Evolutionary conservation across 2,888 invertebrate species (phyloP).

Genomic region (Stegana nigrithorax): DNA sequence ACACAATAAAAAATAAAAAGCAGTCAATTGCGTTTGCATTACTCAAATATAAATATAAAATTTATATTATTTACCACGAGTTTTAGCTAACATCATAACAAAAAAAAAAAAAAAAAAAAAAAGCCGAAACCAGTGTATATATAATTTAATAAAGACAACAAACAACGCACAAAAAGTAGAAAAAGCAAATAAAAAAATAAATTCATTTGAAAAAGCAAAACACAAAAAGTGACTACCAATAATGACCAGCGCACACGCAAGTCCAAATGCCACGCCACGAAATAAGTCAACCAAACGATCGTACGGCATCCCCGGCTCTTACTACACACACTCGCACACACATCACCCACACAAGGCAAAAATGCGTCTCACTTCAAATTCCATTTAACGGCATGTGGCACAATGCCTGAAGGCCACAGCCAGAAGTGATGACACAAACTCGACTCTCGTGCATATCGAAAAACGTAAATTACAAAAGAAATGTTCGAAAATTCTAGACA

Average conservation of each 20-base stretch:
- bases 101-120: neutral
- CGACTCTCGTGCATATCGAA: too few species aligned
- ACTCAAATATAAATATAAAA: slow-evolving; percentile 42
- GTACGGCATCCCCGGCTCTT: too few species aligned
- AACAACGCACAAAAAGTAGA: neutral
- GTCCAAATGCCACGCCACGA: slow-evolving; percentile 28
- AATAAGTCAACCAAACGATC: slow-evolving; percentile 11
- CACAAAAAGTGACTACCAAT: slow-evolving; percentile 30
- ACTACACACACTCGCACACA: too few species aligned
- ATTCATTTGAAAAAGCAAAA: too few species aligned
- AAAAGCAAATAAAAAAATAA: slow-evolving; percentile 5
- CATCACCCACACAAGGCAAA: neutral
- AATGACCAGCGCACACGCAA: slow-evolving; percentile 49
- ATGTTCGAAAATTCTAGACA: too few species aligned
- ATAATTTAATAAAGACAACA: slow-evolving; percentile 21
- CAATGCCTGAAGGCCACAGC: slow-evolving; percentile 13
- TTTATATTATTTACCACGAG: slow-evolving; percentile 41
- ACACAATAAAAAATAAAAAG: slow-evolving; percentile 37
- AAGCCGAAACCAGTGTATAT: too few species aligned
- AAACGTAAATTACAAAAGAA: slow-evolving; percentile 21
- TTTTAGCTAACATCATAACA: neutral
- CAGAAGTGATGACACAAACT: too few species aligned
- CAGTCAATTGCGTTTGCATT: slow-evolving; percentile 29
- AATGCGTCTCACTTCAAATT: neutral
- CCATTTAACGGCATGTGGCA: slow-evolving; percentile 1